Conservation (phyloP, 2,113 vertebrate species). For the Sebastes fasciatus region DNA sequence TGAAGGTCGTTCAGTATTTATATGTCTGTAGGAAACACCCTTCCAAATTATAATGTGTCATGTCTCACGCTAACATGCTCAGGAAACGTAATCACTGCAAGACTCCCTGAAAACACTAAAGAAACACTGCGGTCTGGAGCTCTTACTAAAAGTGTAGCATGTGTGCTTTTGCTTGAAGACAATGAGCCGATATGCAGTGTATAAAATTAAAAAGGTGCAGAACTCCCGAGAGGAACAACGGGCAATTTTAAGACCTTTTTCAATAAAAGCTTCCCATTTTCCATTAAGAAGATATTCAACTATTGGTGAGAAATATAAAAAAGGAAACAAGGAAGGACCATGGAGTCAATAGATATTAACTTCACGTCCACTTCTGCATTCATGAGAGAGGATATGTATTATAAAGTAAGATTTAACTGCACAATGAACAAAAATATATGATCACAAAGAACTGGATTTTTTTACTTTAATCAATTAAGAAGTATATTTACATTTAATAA, state of each 20-base stretch:
- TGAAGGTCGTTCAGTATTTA: conserved; percentile 50
- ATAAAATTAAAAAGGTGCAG: conserved; percentile 31
- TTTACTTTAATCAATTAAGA: too few species aligned
- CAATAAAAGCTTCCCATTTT: too few species aligned
- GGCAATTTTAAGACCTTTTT: not conserved
- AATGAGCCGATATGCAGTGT: conserved; percentile 18
- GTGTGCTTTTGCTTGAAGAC: conserved; percentile 31
- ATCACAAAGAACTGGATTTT: too few species aligned
- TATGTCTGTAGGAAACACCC: conserved; percentile 70
- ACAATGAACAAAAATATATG: too few species aligned
- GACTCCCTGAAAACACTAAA: conserved; percentile 22
- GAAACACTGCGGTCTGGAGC: conserved; percentile 40
- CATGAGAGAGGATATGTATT: too few species aligned
- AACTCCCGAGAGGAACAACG: not conserved
- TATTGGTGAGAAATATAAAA: not conserved
- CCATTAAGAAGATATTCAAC: too few species aligned
- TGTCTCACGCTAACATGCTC: conserved; percentile 33
- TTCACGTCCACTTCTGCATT: too few species aligned
- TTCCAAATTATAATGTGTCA: conserved; percentile 61
- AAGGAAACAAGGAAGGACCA: too few species aligned
- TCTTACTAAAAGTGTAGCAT: conserved; percentile 36
- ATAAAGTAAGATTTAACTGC: too few species aligned
- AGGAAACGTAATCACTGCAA: conserved; percentile 42
- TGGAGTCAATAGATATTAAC: too few species aligned
- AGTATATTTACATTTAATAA: too few species aligned